These are phyloP conservation scores for Patiria miniata DNA, from an alignment of 35 echinoderm and acorn worm genomes.

Conservation along the genomic window DNA sequence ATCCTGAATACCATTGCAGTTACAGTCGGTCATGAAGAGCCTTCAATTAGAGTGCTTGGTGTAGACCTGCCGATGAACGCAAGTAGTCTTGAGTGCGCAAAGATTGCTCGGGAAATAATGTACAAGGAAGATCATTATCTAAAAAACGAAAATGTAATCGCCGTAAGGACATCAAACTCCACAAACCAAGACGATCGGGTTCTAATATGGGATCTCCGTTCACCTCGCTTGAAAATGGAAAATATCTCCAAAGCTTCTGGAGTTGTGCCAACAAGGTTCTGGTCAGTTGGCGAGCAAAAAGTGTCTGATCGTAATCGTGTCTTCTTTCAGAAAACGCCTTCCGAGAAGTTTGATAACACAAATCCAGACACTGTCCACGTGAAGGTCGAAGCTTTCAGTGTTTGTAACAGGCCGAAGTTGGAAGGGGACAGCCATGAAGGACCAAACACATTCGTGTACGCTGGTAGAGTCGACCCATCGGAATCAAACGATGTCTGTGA, in stretches of 20 bases:
- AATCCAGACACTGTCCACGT: neutral
- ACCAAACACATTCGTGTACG: neutral
- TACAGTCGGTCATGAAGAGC: slow-evolving; percentile 64
- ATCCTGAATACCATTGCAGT: slow-evolving; percentile 38
- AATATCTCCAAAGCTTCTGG: neutral
- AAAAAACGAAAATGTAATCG: slow-evolving; percentile 48
- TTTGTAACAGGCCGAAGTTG: neutral
- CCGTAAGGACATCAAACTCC: neutral
- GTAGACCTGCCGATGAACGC: slow-evolving; percentile 52
- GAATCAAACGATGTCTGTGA: neutral
- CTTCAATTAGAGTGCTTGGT: slow-evolving; percentile 4
- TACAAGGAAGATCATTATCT: neutral
- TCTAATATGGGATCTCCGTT: neutral
- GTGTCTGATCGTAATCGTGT: neutral
- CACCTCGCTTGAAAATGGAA: slow-evolving; percentile 3
- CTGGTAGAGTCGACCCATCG: neutral
- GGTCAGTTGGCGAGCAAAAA: neutral
- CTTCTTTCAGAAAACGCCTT: neutral
- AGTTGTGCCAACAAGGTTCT: neutral
- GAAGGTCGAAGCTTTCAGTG: neutral
- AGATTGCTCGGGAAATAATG: slow-evolving; percentile 20
- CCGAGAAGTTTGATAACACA: neutral
- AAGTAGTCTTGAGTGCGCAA: slow-evolving; percentile 18
- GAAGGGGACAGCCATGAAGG: neutral
- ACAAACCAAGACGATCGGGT: neutral